Percentiles rank a stretch among this genome's conserved stretches.
Evolutionary conservation across 2,113 vertebrate species (phyloP).

Genomic region (Trogon melanurus): DNA sequence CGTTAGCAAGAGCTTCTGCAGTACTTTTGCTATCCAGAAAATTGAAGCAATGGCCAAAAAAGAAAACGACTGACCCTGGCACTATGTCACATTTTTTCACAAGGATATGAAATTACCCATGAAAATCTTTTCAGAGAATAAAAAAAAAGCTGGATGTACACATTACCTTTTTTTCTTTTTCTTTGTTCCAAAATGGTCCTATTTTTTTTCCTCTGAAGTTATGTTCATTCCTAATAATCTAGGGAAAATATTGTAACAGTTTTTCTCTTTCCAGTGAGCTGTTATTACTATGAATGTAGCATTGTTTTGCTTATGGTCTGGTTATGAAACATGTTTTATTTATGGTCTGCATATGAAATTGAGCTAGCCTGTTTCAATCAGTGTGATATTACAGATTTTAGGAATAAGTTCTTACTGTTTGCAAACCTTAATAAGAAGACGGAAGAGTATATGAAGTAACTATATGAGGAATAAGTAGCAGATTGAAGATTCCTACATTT

Average conservation of each 20-base stretch:
- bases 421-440: neutral
- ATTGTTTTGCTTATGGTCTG: neutral
- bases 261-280: neutral
- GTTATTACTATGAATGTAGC: neutral
- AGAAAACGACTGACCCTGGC: neutral
- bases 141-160: neutral
- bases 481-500: neutral
- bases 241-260: neutral
- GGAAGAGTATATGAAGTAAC: neutral
- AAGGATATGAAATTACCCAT: neutral
- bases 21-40: neutral
- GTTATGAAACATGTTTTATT: neutral
- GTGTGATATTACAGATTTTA: neutral
- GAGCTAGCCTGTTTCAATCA: neutral
- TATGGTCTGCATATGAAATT: neutral
- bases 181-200: neutral
- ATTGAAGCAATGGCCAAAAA: neutral
- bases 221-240: neutral
- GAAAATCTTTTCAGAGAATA: neutral
- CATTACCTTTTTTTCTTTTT: rapidly evolving
- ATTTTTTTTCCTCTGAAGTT: neutral
- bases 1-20: neutral
- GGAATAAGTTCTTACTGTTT: neutral
- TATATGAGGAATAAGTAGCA: neutral
- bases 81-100: neutral